Evolutionary conservation across 2,113 vertebrate genomes (phyloP).

Genomic region (Mustelus asterias): DNA sequence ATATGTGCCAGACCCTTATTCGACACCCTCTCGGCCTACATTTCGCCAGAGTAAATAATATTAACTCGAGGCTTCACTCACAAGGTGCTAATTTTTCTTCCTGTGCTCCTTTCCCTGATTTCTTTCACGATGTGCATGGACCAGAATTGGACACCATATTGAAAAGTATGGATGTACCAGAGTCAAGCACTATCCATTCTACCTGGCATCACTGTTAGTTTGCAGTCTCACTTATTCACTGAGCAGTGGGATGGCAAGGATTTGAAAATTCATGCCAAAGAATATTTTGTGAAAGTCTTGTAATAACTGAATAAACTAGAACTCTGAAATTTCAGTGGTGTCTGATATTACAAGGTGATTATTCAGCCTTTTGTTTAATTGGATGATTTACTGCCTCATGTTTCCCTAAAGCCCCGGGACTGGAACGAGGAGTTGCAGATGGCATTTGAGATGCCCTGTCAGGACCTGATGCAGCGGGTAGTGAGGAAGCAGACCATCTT

Average conservation of each 20-base stretch:
- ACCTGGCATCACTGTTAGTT: not conserved
- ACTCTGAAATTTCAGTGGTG: not conserved
- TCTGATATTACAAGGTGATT: not conserved
- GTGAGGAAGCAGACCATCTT: slow-evolving; percentile 60
- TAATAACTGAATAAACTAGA: not conserved
- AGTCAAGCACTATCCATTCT: not conserved
- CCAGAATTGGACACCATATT: not conserved
- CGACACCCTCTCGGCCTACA: not conserved
- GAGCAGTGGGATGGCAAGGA: not conserved
- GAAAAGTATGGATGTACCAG: not conserved
- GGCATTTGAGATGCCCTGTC: slow-evolving; percentile 61
- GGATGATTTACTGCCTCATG: not conserved
- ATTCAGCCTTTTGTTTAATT: not conserved
- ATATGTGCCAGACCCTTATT: too few relatives aligned
- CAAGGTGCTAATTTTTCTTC: not conserved
- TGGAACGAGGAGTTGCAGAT: slow-evolving; percentile 74
- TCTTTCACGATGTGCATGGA: not conserved
- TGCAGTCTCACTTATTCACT: not conserved
- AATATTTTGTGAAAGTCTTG: not conserved
- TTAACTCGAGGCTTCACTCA: not conserved
- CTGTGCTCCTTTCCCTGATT: not conserved
- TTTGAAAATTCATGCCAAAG: not conserved
- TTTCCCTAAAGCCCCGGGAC: slow-evolving; percentile 57
- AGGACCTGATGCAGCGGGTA: slow-evolving; percentile 58
- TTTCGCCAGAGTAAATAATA: not conserved